Conservation (phyloP, 2,888 invertebrate genomes). For the Arge pagana region DNA sequence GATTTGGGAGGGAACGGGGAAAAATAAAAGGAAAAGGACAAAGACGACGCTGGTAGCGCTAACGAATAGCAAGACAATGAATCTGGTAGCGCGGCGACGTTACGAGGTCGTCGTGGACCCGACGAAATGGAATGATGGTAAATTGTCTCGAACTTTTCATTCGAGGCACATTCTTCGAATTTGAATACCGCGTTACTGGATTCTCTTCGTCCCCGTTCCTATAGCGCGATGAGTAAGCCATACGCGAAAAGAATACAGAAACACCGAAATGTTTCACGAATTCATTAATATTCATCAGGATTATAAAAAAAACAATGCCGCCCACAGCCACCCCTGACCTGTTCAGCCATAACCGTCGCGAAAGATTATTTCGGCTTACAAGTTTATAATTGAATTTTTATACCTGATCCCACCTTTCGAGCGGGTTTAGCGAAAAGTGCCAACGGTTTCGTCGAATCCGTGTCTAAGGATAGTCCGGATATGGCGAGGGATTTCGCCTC, state of each 20-base stretch:
- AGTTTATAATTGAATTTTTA: conserved; percentile 51
- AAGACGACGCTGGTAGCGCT: no score
- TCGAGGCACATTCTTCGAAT: conserved; percentile 52
- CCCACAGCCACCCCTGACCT: conserved; percentile 48
- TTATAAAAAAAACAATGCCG: conserved; percentile 48
- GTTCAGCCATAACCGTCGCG: conserved; percentile 48
- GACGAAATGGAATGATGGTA: conserved; percentile 17
- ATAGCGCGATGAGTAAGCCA: conserved; percentile 48
- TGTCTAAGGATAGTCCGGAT: no score
- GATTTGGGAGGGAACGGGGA: no score
- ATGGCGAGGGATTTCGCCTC: no score
- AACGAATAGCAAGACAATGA: no score
- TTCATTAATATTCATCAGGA: conserved; percentile 56
- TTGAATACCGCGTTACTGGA: conserved; percentile 52
- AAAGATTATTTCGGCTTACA: conserved; percentile 50
- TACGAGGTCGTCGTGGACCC: no score
- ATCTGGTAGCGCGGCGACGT: no score
- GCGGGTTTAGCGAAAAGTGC: conserved; percentile 7
- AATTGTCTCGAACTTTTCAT: conserved; percentile 36
- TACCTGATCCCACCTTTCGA: conserved; percentile 30
- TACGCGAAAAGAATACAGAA: conserved; percentile 56
- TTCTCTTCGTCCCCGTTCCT: conserved; percentile 33
- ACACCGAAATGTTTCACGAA: conserved; percentile 39
- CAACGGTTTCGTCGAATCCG: conserved; percentile 6
- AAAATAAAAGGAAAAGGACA: no score